Conservation (phyloP, 2,888 invertebrate genomes). For the Plebejus argus region DNA sequence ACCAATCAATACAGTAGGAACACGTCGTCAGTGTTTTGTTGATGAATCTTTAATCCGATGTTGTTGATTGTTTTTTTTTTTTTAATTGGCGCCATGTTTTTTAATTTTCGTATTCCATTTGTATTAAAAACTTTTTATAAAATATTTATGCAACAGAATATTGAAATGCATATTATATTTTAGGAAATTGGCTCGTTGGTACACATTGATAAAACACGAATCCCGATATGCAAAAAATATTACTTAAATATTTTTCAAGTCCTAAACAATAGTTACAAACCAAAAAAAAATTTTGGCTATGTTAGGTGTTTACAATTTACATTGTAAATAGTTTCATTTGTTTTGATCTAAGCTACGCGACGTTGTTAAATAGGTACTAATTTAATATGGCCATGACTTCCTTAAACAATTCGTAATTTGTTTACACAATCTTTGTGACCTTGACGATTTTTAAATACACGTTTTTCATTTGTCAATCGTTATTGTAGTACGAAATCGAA, state of each 20-base stretch:
- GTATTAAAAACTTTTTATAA: no score
- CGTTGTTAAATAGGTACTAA: constrained; percentile 16
- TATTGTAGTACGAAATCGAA: not conserved
- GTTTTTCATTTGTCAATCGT: constrained; percentile 4
- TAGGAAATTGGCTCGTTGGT: not conserved
- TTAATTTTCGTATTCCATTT: no score
- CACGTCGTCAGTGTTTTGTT: constrained; percentile 17
- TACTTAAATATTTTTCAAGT: not conserved
- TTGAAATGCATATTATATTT: no score
- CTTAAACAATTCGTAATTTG: not conserved
- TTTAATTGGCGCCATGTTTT: not conserved
- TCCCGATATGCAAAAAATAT: no score
- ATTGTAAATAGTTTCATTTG: not conserved
- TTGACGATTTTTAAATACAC: constrained; percentile 1
- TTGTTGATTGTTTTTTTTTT: not conserved
- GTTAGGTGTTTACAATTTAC: not conserved
- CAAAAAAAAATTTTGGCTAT: not conserved
- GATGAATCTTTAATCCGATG: not conserved
- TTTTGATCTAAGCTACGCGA: no score
- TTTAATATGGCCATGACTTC: constrained; percentile 13
- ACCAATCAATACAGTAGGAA: constrained; percentile 14
- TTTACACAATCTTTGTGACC: constrained; percentile 5
- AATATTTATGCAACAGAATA: no score
- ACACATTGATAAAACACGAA: not conserved
- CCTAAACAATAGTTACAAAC: not conserved